Base-by-base conservation (phyloP, 2,797 vertebrate species). In the Spheniscus humboldti region DNA sequence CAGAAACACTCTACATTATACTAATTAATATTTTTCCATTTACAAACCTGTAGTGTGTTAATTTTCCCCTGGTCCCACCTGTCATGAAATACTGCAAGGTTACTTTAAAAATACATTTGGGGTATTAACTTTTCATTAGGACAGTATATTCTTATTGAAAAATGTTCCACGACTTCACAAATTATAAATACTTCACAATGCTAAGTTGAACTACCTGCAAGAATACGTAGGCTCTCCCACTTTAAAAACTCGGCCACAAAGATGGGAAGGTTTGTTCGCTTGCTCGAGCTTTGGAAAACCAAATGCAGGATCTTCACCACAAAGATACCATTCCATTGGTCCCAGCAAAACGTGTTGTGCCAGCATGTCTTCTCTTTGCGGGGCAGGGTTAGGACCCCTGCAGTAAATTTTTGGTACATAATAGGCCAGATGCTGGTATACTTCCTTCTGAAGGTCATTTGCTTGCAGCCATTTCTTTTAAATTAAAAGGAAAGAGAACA, bases 151-250 rank as follows among this genome's bases (percentile, higher is more conserved):
- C 52, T 71, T 41, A 39, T 2, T 11, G 12, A 69, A 83, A 87
- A 69, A 41, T 5, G 1, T 83, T 77, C 64, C 74, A 55, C 5
- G 24, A 67, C 18, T 48, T 63, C 63, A 52, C 16, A 86, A 67
- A 94, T 37, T 56, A 94, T 71, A 94, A 86, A 47, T 39, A 39
- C 8, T 83, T 78, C 82, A 81, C 88, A 90, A 55, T 1, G 5
- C 31, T 5, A 67, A n/a, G 50, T 1, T 72, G 83, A 80, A 63
- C 86, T 98, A 99, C 99, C 99, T 99, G 99, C 99, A 99, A 92
- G 99, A 99, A 95, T 99, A 99, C 0, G 99, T 99, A 94, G 99
- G 99, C 75, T 99, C 99, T 78, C 99, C 99, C 88, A 99, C 99
- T 98, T 99, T 99, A 97, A 99, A 99, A 91, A 99, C 99, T 0